Conservation (phyloP, 2,888 invertebrate species). For the Nomada hirtipes region DNA sequence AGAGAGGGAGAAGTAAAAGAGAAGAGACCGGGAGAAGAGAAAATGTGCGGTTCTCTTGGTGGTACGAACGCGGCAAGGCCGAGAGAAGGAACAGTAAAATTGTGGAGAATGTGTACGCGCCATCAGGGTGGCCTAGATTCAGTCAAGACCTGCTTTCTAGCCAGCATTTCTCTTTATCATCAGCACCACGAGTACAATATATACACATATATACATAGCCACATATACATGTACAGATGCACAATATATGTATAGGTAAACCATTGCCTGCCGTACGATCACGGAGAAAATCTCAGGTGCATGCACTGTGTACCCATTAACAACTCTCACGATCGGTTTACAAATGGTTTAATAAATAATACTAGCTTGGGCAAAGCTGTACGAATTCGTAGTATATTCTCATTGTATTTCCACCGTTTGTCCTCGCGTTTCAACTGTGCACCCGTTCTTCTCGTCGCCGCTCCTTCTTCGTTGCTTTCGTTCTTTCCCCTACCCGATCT, state of each 20-base stretch:
- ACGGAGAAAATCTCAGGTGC: slow-evolving; percentile 74
- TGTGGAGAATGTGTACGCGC: slow-evolving; percentile 81
- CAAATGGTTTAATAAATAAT: slow-evolving; percentile 19
- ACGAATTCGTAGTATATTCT: not conserved
- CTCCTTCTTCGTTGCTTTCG: too few species aligned
- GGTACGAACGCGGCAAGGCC: slow-evolving; percentile 75
- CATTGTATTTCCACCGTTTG: not conserved
- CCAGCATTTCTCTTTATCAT: slow-evolving; percentile 84
- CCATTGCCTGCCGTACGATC: slow-evolving; percentile 72
- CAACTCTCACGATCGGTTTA: slow-evolving; percentile 12
- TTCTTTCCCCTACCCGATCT: too few species aligned
- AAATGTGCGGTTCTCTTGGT: slow-evolving; percentile 60
- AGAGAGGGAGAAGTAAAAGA: slow-evolving; percentile 33
- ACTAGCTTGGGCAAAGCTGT: not conserved
- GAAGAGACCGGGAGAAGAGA: slow-evolving; percentile 51
- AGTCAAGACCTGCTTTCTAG: slow-evolving; percentile 84
- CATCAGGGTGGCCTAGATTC: slow-evolving; percentile 84
- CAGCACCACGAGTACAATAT: slow-evolving; percentile 71
- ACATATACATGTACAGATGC: too few species aligned
- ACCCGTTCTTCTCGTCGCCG: not conserved
- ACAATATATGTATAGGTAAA: slow-evolving; percentile 68
- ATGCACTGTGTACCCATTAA: slow-evolving; percentile 29
- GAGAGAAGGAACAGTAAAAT: slow-evolving; percentile 82
- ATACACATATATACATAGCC: too few species aligned
- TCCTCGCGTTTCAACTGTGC: not conserved